Conservation (phyloP, 2,113 vertebrate species). For the Leptosomus discolor region DNA sequence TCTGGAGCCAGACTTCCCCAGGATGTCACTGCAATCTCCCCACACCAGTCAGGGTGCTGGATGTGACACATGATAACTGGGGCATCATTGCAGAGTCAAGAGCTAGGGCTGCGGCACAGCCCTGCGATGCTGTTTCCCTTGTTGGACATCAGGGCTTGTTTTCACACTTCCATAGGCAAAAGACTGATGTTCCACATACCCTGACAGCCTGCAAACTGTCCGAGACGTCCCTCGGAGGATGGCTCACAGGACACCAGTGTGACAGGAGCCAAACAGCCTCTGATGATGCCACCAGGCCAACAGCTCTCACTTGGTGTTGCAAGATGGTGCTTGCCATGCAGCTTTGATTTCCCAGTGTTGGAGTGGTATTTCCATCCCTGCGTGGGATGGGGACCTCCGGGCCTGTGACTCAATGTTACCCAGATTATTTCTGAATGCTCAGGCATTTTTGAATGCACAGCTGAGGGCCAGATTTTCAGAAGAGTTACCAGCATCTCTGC, state of each 20-base stretch:
- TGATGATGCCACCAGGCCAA: not conserved
- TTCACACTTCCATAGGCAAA: not conserved
- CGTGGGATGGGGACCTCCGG: not conserved
- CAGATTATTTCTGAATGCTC: not conserved
- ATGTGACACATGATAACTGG: rapidly evolving
- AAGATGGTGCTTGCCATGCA: not conserved
- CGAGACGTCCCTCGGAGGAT: not conserved
- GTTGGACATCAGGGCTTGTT: not conserved
- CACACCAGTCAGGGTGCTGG: not conserved
- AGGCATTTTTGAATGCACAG: not conserved
- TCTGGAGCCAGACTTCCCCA: not conserved
- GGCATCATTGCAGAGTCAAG: not conserved
- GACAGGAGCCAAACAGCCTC: not conserved
- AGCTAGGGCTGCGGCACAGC: not conserved
- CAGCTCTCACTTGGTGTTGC: not conserved
- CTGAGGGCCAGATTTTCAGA: not conserved
- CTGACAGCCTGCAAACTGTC: not conserved
- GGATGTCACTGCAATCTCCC: not conserved
- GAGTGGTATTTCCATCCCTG: not conserved
- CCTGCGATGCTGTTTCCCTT: too few species aligned
- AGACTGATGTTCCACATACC: rapidly evolving
- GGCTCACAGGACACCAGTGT: not conserved
- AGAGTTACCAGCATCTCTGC: not conserved
- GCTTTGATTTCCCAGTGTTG: rapidly evolving
- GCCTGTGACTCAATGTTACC: rapidly evolving